Base-by-base conservation (phyloP, 2,888 invertebrate genomes). In the Cosmopolites sordidus region DNA sequence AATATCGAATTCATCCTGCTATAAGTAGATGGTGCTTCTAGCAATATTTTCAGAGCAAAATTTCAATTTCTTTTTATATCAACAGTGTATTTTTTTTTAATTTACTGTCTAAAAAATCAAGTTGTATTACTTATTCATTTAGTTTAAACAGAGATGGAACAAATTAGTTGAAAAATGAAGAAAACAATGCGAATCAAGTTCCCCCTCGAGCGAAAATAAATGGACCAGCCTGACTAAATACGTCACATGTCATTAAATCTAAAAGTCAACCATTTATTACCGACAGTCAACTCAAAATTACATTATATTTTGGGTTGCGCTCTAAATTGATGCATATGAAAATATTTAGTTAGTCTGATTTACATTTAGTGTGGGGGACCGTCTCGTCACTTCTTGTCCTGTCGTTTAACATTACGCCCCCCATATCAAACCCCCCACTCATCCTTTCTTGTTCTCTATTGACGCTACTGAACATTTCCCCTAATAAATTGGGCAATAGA, bases 401-500 rank as follows among this genome's bases (percentile, higher is more conserved):
- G 30, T 55, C 50, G 52, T 33, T 50, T 58, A 49, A 29, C 52
- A 58, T 58, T 58, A 53, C 49, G 55, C 51, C 40, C 33, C 44
- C 8, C 22, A 8, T 8, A 8, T 22, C 22, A 22, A 22, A 3
- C 22, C 8, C 22, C 22, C 22, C 4, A 22, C 22, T 5, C 22
- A 8, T 22, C 22, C 22, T 8, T 22, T 22, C 47, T 39, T 18
- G 37, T 37, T 50, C 41, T 47, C 38, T 49, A 39, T 53, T 44
- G 43, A 50, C 29, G 29, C 47, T 40, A 47, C 8, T 62, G 59
- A 64, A 60, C 65, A 58, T 59, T 60, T 51, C 58, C 63, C 61
- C 65, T 68, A 22, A 69, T 66, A 69, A 69, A 66, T 68, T 62
- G 66, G 62, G 67, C 67, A 65, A 66, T 65, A 57, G 66, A 64